Base-by-base conservation (phyloP, 2,888 invertebrate species). In the Lordiphosa fenestrarum region DNA sequence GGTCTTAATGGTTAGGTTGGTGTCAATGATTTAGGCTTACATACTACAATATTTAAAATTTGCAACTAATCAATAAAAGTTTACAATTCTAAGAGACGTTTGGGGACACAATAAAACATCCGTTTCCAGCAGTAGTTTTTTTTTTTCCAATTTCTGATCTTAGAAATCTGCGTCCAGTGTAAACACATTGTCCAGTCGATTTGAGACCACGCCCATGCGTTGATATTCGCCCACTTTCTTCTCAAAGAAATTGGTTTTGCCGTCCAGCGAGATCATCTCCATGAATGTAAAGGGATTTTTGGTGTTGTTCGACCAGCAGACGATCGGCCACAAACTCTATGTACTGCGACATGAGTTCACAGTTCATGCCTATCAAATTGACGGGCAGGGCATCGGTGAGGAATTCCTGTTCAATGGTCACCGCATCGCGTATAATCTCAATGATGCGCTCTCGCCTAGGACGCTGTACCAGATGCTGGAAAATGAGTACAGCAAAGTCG, bases 241-340 rank as follows among this genome's bases (percentile, higher is more conserved):
- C 90, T 99, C 99, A 87, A 99, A 99, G 91, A 99, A 99, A 90
- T 99, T 99, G 0, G 99, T 99, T 89, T 99, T 99, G n/a, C 99
- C 99, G 85, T 99, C 98, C 73, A 98, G 91, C 0, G 98, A 99
- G 81, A 99, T 99, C 82, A 97, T 94, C 86, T 98, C 98, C 99
- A 99, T 99, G 90, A 99, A 99, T 89, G 97, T 97, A 89, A 99
- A 99, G 6, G 99, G 99, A 91, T 99, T 99, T 84, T 94, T 94
- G 0, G 94, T 93, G 78, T 96, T 94, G 91, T 96, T 99, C 99
- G 0, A 93, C 86, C 2, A 99, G 92, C 37, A 99, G 91, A 61
- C 99, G 92, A 89, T 99, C 99, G 0, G 99, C 99, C 1, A 99
- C 99, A 90, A 97, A 99, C 91, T 99, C 98, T 55, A 99, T 99